Base-by-base conservation (phyloP, 2,113 vertebrate species). In the Paraplagusia blochii region DNA sequence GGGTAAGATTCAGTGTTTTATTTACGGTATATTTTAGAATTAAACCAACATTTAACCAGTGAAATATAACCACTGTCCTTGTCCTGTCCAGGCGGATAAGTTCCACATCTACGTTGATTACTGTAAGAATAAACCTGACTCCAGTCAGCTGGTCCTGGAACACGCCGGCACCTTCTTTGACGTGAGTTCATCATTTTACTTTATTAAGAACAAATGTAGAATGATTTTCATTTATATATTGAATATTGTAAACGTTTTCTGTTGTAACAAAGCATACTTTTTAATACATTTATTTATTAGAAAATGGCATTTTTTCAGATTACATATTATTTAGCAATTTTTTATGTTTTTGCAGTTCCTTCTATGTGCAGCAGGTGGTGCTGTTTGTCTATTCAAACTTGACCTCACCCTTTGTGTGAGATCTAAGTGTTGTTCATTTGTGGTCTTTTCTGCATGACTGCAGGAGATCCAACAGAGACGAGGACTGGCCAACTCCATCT, bases 121-220 rank as follows among this genome's bases (percentile, higher is more conserved):
- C 88, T 99, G 97, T 87, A 99, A 99, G 90, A 99, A 99, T 85
- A 99, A 99, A 76, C 97, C 97, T 7, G 96, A 99, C 87, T 99
- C 97, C 80, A 99, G 83, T 79, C 95, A 99, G 87, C 93, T 99
- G 52, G 95, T 98, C 66, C 88, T 99, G 89, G 97, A 99, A 66
- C 94, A 99, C 0, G 95, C 94, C 19, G 94, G 95, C 53, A 90
- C 87, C 66, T 99, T 99, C 90, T 99, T 99, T 80, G 97, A 99
- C 57, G 97, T 98, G 89, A 94, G 97, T 89, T 15, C n/a, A 75
- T 1, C 2, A 4, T 13, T 1, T 19, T 29, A 29, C 34, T 9
- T 46, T 6, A 14, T 35, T 43, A 18, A 18, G n/a, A n/a, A n/a
- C n/a, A n/a, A n/a, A n/a, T n/a, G n/a, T n/a, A n/a, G n/a, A n/a